These are phyloP conservation scores for Seira musarum DNA, from an alignment of 2,888 invertebrate species.

Conservation along the genomic window DNA sequence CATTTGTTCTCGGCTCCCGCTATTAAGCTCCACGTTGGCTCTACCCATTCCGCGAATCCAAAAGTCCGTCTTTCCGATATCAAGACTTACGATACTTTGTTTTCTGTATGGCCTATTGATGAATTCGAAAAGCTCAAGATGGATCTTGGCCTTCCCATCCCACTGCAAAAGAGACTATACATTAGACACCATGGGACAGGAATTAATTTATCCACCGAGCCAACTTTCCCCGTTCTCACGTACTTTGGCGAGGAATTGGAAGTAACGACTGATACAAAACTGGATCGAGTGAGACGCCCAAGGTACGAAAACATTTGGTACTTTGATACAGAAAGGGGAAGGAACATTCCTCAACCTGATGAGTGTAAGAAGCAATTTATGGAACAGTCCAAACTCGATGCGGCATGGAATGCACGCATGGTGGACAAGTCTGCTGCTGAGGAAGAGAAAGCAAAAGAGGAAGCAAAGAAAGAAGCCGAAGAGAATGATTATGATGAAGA, in stretches of 20 bases:
- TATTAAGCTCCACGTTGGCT: slow-evolving; percentile 57
- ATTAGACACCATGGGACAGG: slow-evolving; percentile 67
- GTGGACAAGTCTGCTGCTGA: slow-evolving; percentile 57
- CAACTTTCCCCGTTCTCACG: slow-evolving; percentile 60
- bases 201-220: slow-evolving; percentile 62
- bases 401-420: slow-evolving; percentile 56
- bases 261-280: slow-evolving; percentile 64
- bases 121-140: slow-evolving; percentile 50
- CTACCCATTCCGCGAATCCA: slow-evolving; percentile 65
- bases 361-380: slow-evolving; percentile 45
- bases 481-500: slow-evolving; percentile 39
- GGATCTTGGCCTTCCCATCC: slow-evolving; percentile 64
- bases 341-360: slow-evolving; percentile 40
- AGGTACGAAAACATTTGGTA: slow-evolving; percentile 65
- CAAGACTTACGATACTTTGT: slow-evolving; percentile 63
- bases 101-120: slow-evolving; percentile 62
- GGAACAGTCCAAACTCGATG: slow-evolving; percentile 56
- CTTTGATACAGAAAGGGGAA: slow-evolving; percentile 63
- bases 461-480: slow-evolving; percentile 21
- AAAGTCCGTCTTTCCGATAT: slow-evolving; percentile 67
- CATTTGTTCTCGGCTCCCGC: slow-evolving; percentile 67
- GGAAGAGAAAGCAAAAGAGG: slow-evolving; percentile 36
- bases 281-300: slow-evolving; percentile 52
- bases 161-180: slow-evolving; percentile 49
- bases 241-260: slow-evolving; percentile 68